phyloP scores from a whole-genome alignment of 2,888 invertebrate species.

The Drosophila flavopinicola region DNA sequence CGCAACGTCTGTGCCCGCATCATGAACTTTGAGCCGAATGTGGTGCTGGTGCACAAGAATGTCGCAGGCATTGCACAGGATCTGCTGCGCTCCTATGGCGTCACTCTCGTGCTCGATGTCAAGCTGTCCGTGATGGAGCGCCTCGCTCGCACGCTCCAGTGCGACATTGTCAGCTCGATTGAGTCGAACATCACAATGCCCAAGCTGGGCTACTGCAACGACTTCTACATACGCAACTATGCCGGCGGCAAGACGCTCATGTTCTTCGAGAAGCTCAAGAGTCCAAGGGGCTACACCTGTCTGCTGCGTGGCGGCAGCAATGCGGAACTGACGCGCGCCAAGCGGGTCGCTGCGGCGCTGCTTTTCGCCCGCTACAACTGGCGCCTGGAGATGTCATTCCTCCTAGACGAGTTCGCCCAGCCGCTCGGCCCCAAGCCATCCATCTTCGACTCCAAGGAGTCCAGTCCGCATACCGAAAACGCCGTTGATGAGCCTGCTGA shows the following conservation, averaged over 20 bases:
- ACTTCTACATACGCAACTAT: constrained; percentile 90
- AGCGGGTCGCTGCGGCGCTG: constrained; percentile 92
- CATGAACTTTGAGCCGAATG: constrained; percentile 91
- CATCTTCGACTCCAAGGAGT: constrained; percentile 85
- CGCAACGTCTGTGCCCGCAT: constrained; percentile 94
- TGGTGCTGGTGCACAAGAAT: constrained; percentile 95
- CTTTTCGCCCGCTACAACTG: constrained; percentile 92
- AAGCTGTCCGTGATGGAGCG: constrained; percentile 92
- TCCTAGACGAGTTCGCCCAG: constrained; percentile 93
- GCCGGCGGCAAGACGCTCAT: constrained; percentile 93
- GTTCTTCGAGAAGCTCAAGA: constrained; percentile 96
- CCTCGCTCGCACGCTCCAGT: constrained; percentile 91
- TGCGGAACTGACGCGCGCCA: constrained; percentile 91
- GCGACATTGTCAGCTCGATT: constrained; percentile 93
- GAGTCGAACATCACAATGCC: constrained; percentile 94
- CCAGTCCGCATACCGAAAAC: constrained; percentile 78
- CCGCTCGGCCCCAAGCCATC: constrained; percentile 87
- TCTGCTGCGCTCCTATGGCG: constrained; percentile 90
- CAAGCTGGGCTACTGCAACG: constrained; percentile 92
- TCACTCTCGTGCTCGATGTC: constrained; percentile 95
- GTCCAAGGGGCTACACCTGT: constrained; percentile 93
- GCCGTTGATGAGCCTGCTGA: constrained; percentile 61
- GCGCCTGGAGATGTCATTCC: constrained; percentile 95
- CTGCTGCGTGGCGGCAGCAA: constrained; percentile 92
- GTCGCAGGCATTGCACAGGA: constrained; percentile 95